Evolutionary conservation across 1,140 invertebrate genomes (phyloP).

Genomic region (Hormaphis cornu): DNA sequence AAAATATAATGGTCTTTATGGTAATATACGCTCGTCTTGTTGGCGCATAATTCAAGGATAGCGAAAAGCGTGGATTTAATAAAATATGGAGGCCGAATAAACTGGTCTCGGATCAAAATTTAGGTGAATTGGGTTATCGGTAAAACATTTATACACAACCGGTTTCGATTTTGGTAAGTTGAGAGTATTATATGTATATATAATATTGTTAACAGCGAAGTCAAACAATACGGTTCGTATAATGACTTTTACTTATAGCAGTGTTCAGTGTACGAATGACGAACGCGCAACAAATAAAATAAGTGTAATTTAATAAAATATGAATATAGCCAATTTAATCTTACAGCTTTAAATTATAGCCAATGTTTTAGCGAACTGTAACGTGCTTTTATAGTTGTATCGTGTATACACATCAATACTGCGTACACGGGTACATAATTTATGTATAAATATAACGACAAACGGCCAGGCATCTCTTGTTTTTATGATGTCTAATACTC

Average conservation of each 20-base stretch:
- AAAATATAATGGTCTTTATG: background rate
- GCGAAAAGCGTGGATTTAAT: background rate
- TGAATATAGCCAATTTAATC: no score
- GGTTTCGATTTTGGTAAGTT: background rate
- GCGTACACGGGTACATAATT: no score
- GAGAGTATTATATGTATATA: background rate
- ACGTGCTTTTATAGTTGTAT: no score
- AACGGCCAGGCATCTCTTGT: no score
- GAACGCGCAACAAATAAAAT: no score
- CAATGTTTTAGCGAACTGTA: no score
- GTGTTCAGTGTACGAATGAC: no score
- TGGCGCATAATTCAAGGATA: conserved; percentile 10
- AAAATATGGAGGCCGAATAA: conserved; percentile 11
- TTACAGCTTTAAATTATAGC: no score
- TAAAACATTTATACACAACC: background rate
- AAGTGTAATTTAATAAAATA: no score
- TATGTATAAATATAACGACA: no score
- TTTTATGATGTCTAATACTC: no score
- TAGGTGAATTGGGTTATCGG: conserved; percentile 21
- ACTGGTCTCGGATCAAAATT: conserved; percentile 23
- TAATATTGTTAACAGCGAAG: background rate
- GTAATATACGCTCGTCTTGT: background rate
- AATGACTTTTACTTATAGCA: background rate
- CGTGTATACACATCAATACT: no score
- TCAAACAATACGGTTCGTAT: background rate